phyloP scores from a whole-genome alignment of 37 sponge, comb jelly and placozoan species.

The Amphimedon queenslandica region DNA sequence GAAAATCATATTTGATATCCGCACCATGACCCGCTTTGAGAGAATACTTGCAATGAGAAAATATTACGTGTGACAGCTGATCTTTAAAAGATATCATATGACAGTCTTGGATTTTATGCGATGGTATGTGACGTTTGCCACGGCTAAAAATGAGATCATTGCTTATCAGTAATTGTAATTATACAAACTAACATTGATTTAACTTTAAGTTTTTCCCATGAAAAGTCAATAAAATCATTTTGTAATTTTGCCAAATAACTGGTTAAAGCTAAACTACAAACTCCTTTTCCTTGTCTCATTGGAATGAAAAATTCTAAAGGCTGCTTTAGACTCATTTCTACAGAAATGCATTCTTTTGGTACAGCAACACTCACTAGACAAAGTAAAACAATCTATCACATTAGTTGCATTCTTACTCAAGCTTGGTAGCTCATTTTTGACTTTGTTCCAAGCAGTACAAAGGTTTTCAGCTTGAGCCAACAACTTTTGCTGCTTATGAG shows the following conservation, averaged over 20 bases:
- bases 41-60: conserved; percentile 39
- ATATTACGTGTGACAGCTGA: conserved; percentile 17
- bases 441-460: conserved; percentile 1
- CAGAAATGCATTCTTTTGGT: background rate
- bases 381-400: background rate
- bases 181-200: background rate
- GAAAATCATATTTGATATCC: conserved; percentile 28
- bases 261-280: conserved; percentile 12
- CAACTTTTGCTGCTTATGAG: background rate
- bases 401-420: background rate
- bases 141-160: background rate
- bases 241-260: conserved; percentile 20
- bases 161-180: background rate
- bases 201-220: background rate
- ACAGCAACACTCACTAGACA: background rate
- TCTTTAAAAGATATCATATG: conserved; percentile 28
- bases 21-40: conserved; percentile 26
- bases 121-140: background rate
- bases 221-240: conserved; percentile 25
- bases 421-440: background rate
- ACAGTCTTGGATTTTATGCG: background rate
- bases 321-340: conserved; percentile 1
- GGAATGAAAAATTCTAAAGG: conserved; percentile 34
- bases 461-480: background rate
- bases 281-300: conserved; percentile 6